These are phyloP conservation scores for Bos javanicus DNA, from an alignment of 2,113 vertebrate genomes.

Conservation along the genomic window DNA sequence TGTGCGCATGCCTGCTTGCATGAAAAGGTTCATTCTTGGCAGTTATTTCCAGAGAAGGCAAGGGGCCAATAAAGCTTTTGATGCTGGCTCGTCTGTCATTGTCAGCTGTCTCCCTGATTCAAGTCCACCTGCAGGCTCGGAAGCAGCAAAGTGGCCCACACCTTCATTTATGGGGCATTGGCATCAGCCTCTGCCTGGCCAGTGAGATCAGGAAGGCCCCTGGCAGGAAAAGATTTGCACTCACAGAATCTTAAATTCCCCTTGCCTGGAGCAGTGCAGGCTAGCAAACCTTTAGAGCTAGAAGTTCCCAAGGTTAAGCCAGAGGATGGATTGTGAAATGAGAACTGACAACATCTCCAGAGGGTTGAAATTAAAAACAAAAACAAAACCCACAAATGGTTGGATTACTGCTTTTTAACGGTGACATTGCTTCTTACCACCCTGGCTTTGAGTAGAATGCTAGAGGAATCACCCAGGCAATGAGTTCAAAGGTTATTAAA, in stretches of 20 bases:
- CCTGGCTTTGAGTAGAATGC: neutral
- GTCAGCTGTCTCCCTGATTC: neutral
- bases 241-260: neutral
- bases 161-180: neutral
- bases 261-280: rapidly evolving
- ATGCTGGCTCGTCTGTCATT: neutral
- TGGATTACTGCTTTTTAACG: neutral
- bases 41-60: neutral
- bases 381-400: neutral
- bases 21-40: neutral
- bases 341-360: rapidly evolving
- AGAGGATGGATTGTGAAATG: neutral
- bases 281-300: rapidly evolving
- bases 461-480: neutral
- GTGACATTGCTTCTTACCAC: neutral
- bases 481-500: neutral
- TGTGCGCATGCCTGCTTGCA: neutral
- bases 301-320: neutral
- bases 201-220: neutral
- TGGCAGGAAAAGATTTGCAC: rapidly evolving
- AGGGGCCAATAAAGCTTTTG: neutral
- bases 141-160: neutral
- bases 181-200: neutral
- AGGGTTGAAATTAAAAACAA: neutral
- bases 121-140: neutral